Conservation (phyloP, 2,888 invertebrate species). For the Drosophila paucipuncta region DNA sequence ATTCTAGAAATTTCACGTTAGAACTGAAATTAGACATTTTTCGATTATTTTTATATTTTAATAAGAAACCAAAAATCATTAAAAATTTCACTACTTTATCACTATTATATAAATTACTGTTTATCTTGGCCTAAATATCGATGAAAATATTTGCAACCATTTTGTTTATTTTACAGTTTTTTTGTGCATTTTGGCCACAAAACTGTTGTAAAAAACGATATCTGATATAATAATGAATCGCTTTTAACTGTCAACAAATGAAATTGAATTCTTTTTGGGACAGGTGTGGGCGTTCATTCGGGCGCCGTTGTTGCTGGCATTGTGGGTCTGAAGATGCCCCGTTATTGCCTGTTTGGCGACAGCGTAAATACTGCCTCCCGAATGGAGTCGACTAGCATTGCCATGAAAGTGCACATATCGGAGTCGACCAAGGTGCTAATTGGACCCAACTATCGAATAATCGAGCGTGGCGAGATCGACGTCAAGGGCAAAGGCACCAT, state of each 20-base stretch:
- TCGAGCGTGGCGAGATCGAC: constrained; percentile 93
- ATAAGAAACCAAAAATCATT: not conserved
- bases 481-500: constrained; percentile 96
- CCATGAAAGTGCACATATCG: constrained; percentile 98
- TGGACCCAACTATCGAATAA: constrained; percentile 90
- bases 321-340: constrained; percentile 96
- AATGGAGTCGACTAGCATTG: constrained; percentile 96
- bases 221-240: not conserved
- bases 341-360: constrained; percentile 90
- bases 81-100: not conserved
- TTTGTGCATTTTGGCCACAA: not conserved
- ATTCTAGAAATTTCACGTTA: not conserved
- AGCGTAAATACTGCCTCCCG: constrained; percentile 96
- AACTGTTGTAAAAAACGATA: not conserved
- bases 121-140: too few relatives aligned
- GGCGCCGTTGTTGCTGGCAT: constrained; percentile 97
- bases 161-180: not conserved
- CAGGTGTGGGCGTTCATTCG: constrained; percentile 92
- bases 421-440: constrained; percentile 93
- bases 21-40: not conserved
- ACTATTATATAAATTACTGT: not conserved
- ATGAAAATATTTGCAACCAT: not conserved
- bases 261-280: not conserved
- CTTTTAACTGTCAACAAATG: not conserved
- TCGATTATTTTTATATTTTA: not conserved